Evolutionary conservation across 2,113 vertebrate species (phyloP).

Genomic region (Ellobius talpinus): DNA sequence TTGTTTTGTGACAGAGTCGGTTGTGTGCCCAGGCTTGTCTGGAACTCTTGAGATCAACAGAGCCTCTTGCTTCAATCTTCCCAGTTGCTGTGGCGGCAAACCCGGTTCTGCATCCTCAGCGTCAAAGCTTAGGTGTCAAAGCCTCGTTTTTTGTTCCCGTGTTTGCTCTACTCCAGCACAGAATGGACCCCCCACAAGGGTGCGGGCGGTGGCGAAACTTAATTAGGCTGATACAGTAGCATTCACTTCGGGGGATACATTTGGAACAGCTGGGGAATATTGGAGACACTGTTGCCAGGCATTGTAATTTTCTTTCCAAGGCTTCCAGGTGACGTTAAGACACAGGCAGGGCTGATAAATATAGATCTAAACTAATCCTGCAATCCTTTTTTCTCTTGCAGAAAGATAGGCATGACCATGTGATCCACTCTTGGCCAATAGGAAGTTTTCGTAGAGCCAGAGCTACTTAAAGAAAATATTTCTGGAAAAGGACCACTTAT

Average conservation of each 20-base stretch:
- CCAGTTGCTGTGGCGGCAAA: neutral
- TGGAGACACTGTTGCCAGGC: neutral
- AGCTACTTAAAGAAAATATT: neutral
- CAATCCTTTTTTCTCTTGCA: neutral
- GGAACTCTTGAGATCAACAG: neutral
- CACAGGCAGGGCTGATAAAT: neutral
- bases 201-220: fast-evolving
- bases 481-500: neutral
- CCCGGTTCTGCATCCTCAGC: fast-evolving
- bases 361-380: neutral
- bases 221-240: neutral
- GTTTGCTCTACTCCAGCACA: neutral
- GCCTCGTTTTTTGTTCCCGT: neutral
- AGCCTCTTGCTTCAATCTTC: neutral
- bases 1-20: neutral
- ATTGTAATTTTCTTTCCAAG: slow-evolving; percentile 6
- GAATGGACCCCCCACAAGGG: neutral
- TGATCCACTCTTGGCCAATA: neutral
- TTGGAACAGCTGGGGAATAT: neutral
- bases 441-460: neutral
- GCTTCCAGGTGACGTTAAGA: neutral
- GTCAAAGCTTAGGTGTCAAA: neutral
- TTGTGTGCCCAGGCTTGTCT: neutral
- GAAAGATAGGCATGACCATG: neutral
- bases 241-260: neutral